phyloP scores from a whole-genome alignment of 2,113 vertebrate species.

The Chaetorhynchus papuensis region DNA sequence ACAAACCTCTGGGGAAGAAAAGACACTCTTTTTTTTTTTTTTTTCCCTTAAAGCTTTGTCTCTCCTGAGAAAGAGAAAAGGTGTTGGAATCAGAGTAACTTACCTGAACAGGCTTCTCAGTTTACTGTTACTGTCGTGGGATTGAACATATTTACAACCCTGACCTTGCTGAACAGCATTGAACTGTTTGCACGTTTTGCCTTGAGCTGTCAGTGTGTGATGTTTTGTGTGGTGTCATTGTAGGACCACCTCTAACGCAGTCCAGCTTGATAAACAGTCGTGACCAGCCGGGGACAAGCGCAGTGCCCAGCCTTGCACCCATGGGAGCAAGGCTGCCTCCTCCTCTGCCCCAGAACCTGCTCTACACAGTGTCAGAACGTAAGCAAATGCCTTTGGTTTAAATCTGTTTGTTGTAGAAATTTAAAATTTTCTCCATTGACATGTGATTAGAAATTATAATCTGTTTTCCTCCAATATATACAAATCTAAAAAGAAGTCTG shows the following conservation, averaged over 20 bases:
- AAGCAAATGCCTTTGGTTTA: constrained; percentile 67
- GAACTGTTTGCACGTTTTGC: background rate
- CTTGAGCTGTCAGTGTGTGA: background rate
- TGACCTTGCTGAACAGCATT: background rate
- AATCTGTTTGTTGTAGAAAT: background rate
- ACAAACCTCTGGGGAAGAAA: background rate
- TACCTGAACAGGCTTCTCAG: background rate
- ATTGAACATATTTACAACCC: background rate
- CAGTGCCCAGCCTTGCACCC: constrained; percentile 86
- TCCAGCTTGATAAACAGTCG: constrained; percentile 84
- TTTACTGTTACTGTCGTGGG: background rate
- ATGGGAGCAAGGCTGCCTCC: constrained; percentile 87
- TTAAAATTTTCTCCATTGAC: background rate
- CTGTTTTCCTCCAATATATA: background rate
- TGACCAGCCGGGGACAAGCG: constrained; percentile 84
- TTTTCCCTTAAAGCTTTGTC: background rate
- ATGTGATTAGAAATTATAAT: background rate
- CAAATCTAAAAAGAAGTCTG: constrained; percentile 30
- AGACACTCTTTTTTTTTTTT: background rate
- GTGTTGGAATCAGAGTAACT: background rate
- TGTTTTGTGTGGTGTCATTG: constrained; percentile 60
- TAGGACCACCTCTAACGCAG: constrained; percentile 88
- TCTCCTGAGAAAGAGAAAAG: background rate
- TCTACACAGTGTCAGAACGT: constrained; percentile 95
- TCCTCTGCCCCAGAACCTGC: constrained; percentile 86